Evolutionary conservation across 1,140 invertebrate genomes (phyloP).

Genomic region (Belonocnema kinseyi): DNA sequence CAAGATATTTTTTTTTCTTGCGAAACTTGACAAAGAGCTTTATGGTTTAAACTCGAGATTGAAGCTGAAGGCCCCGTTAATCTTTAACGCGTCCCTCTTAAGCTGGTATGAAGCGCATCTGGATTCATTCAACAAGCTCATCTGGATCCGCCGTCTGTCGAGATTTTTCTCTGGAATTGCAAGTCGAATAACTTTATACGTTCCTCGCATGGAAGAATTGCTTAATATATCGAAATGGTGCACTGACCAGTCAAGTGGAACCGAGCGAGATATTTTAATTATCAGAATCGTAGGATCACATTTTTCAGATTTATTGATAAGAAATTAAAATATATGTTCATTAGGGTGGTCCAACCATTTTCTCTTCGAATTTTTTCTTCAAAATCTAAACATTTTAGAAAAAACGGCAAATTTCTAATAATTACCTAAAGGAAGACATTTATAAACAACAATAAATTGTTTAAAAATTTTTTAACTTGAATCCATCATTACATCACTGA

Average conservation of each 20-base stretch:
- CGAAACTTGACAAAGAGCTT: neutral
- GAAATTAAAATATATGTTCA: no score
- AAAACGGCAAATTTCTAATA: no score
- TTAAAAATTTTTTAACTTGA: no score
- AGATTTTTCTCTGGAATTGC: conserved; percentile 12
- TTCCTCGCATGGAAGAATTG: neutral
- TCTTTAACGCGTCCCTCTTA: conserved; percentile 15
- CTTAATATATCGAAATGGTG: conserved; percentile 5
- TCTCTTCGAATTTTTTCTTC: no score
- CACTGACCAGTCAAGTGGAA: neutral
- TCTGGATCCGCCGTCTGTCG: conserved; percentile 13
- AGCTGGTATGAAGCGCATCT: conserved; percentile 17
- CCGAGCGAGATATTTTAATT: neutral
- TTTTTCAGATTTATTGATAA: no score
- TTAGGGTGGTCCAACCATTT: no score
- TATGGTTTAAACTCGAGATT: neutral
- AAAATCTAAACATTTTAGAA: no score
- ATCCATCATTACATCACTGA: no score
- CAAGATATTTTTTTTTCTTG: conserved; percentile 3
- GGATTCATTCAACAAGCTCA: conserved; percentile 16
- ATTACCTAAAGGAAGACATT: no score
- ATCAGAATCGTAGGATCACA: neutral
- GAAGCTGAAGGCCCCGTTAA: conserved; percentile 13
- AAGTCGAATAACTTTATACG: neutral
- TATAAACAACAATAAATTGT: no score